Base-by-base conservation (phyloP, 2,797 vertebrate species). In the Holocentrus rufus region DNA sequence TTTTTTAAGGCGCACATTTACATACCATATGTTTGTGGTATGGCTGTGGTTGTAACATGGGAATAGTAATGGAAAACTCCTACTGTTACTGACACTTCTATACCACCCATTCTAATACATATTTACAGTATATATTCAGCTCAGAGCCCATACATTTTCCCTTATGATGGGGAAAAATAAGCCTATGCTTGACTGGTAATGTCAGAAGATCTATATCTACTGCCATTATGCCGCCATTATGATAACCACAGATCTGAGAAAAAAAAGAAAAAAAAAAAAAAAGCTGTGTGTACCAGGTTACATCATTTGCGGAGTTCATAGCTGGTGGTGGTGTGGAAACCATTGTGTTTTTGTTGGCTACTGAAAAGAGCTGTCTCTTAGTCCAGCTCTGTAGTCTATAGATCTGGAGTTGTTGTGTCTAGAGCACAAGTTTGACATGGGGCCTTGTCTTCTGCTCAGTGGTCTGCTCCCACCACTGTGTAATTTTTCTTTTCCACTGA, bases 1-100 rank as follows among this genome's bases (percentile, higher is more conserved):
- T 78, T 76, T 76, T 88, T 79, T 69, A 39, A 58, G 65, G 66
- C 61, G 25, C 71, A 74, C 84, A 90, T 91, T 86, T 80, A 69
- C 86, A 88, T 79, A 90, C 74, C 90, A 90, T 90, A 85, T 91
- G 90, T 81, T 84, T 89, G 86, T 61, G 81, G 86, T 88, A 77
- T 78, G 83, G 55, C 79, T 47, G 59, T 65, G 56, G 70, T 67
- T 7, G 76, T 79, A 75, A 57, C 59, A 25, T 22, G 57, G 66
- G 78, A 79, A 78, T 76, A 46, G 56, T 23, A 34, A 42, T 63
- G 69, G 77, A 73, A 77, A 80, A 73, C 47, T 53, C 81, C 73
- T 59, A 65, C 65, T 72, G 74, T 82, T 76, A 65, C 70, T 59
- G 62, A 86, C 81, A 79, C 82, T 69, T 63, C 52, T 54, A 71